These are phyloP conservation scores for Alloplasta piceator DNA, from an alignment of 2,888 invertebrate species.

Conservation along the genomic window DNA sequence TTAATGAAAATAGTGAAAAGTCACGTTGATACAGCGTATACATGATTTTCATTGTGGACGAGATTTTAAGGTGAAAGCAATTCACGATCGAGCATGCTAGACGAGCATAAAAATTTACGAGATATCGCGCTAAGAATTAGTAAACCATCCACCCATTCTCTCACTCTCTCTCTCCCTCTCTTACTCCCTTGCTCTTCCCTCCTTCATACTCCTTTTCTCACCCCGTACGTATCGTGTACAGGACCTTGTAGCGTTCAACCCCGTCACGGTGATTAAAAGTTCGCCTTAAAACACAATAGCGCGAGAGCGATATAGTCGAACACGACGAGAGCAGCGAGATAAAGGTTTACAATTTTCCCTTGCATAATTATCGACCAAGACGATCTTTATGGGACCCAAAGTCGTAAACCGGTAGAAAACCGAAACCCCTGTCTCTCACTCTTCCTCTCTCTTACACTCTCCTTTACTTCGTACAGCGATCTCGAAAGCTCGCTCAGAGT, in stretches of 20 bases:
- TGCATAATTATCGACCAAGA: slow-evolving; percentile 76
- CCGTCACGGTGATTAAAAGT: slow-evolving; percentile 66
- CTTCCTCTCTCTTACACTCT: slow-evolving; percentile 49
- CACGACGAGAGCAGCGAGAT: slow-evolving; percentile 59
- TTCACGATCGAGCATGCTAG: slow-evolving; percentile 8
- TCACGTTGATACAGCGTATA: neutral
- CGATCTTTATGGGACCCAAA: slow-evolving; percentile 74
- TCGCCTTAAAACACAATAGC: slow-evolving; percentile 63
- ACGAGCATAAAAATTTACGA: slow-evolving; percentile 30
- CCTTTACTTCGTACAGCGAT: slow-evolving; percentile 17
- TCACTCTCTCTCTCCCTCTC: neutral
- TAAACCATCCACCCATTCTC: slow-evolving; percentile 30
- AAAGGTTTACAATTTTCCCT: slow-evolving; percentile 74
- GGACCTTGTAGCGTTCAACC: slow-evolving; percentile 31
- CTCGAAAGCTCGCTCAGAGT: slow-evolving; percentile 48
- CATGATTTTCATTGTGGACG: neutral
- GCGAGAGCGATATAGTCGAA: slow-evolving; percentile 38
- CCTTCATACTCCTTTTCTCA: too few relatives aligned
- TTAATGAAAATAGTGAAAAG: neutral
- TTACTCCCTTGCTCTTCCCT: neutral
- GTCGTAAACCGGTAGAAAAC: slow-evolving; percentile 74
- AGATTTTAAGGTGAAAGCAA: neutral
- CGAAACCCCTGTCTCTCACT: slow-evolving; percentile 62
- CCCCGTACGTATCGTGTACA: slow-evolving; percentile 22
- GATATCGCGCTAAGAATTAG: slow-evolving; percentile 38